These are phyloP conservation scores for Psilopsiagon aymara DNA, from an alignment of 2,113 vertebrate genomes.

Conservation along the genomic window DNA sequence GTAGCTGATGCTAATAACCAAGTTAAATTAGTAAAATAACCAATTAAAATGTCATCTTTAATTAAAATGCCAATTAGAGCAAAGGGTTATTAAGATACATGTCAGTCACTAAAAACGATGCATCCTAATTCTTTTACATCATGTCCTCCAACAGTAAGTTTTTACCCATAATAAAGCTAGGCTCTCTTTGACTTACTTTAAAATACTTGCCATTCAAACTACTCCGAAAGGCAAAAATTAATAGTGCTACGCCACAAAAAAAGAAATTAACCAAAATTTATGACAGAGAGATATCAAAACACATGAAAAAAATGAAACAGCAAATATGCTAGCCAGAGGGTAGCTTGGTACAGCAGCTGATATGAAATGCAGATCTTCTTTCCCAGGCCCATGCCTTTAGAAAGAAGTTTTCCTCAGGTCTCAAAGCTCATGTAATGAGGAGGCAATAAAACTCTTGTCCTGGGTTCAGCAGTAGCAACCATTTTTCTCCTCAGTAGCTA, in stretches of 20 bases:
- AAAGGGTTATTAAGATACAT: slow-evolving; percentile 12
- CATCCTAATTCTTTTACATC: not conserved
- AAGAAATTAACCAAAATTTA: not conserved
- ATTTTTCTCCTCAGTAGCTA: no score
- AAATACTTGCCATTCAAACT: not conserved
- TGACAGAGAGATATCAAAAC: not conserved
- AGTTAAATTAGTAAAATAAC: slow-evolving; percentile 32
- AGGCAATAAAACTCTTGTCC: not conserved
- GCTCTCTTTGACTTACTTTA: not conserved
- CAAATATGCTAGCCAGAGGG: not conserved
- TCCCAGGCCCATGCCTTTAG: not conserved
- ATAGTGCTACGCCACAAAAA: not conserved
- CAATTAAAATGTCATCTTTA: slow-evolving; percentile 49
- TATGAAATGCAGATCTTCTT: not conserved
- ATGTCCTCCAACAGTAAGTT: not conserved
- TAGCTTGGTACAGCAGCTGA: not conserved
- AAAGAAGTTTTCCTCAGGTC: not conserved
- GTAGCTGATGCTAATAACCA: slow-evolving; percentile 14
- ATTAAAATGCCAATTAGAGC: slow-evolving; percentile 41
- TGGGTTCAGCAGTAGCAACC: no score
- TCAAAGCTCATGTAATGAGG: slow-evolving; percentile 3
- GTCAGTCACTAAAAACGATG: not conserved
- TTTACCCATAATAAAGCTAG: not conserved
- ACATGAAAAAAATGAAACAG: not conserved
- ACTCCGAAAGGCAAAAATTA: not conserved